phyloP scores from a whole-genome alignment of 2,797 vertebrate genomes.

The Arrhamphus sclerolepis region DNA sequence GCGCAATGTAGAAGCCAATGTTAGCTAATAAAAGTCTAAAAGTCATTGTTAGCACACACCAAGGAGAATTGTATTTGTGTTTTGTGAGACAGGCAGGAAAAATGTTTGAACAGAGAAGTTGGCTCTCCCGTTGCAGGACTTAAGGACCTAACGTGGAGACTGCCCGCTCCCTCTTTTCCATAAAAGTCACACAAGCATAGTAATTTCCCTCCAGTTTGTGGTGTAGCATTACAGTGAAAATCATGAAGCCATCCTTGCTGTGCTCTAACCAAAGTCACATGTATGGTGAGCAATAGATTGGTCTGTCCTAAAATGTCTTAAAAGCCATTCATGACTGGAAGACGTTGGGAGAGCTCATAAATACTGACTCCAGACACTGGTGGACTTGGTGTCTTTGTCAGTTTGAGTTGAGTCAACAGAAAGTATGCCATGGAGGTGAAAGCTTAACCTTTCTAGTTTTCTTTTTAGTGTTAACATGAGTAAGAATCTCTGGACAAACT shows the following conservation, averaged over 20 bases:
- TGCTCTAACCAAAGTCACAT: conserved; percentile 69
- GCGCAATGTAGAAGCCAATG: conserved; percentile 10
- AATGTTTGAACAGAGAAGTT: conserved; percentile 62
- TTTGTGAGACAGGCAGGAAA: conserved; percentile 50
- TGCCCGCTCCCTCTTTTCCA: conserved; percentile 57
- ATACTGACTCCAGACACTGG: conserved; percentile 38
- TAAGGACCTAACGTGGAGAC: conserved; percentile 38
- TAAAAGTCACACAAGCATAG: conserved; percentile 73
- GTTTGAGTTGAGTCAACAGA: conserved; percentile 29
- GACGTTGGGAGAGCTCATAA: conserved; percentile 46
- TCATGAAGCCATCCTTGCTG: conserved; percentile 64
- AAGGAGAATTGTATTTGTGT: conserved; percentile 26
- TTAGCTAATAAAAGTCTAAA: conserved; percentile 53
- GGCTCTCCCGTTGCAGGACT: conserved; percentile 42
- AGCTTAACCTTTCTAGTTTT: conserved; percentile 27
- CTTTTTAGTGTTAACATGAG: conserved; percentile 41
- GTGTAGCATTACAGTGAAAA: conserved; percentile 75
- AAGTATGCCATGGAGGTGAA: conserved; percentile 38
- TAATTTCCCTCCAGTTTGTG: conserved; percentile 65
- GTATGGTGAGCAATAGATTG: conserved; percentile 54
- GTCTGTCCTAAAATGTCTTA: conserved; percentile 53
- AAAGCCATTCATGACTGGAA: conserved; percentile 51
- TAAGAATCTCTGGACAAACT: conserved; percentile 49
- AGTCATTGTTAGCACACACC: conserved; percentile 60
- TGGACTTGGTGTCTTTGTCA: conserved; percentile 33